Percentiles rank a stretch among this genome's conserved stretches.
Conservation (phyloP, 2,888 invertebrate genomes). For the Lasioglossum zephyrum region DNA sequence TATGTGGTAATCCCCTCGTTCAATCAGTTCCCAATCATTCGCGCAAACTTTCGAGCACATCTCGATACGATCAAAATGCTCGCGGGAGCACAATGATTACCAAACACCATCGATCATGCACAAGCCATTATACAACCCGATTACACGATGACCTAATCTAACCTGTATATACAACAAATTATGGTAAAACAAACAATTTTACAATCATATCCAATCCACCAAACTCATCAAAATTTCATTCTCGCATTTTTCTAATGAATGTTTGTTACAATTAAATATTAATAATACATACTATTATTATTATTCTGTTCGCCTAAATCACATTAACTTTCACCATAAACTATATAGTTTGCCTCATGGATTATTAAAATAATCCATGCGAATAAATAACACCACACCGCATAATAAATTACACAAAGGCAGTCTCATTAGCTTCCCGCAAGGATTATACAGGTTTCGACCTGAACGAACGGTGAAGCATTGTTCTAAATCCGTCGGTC, state of each 20-base stretch:
- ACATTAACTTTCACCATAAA: background rate
- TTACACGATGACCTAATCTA: background rate
- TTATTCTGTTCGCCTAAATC: background rate
- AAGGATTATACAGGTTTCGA: background rate
- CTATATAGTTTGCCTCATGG: background rate
- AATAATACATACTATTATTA: background rate
- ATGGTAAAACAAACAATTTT: background rate
- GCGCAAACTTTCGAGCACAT: constrained; percentile 5
- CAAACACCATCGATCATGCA: background rate
- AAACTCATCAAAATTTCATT: background rate
- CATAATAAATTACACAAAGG: background rate
- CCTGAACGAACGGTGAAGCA: background rate
- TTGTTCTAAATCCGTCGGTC: background rate
- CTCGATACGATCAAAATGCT: background rate
- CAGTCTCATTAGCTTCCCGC: background rate
- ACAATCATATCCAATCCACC: background rate
- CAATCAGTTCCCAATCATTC: constrained; percentile 1
- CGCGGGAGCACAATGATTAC: constrained; percentile 4
- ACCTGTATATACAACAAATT: background rate
- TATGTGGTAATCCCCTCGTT: constrained; percentile 8
- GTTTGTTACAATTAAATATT: background rate
- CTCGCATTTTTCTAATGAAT: background rate
- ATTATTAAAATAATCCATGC: background rate
- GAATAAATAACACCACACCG: background rate
- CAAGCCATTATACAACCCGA: background rate